Evolutionary conservation across 1,140 invertebrate species (phyloP), one percentile per base, ranked within the genome.

Genomic region (Drosophila truncata): DNA sequence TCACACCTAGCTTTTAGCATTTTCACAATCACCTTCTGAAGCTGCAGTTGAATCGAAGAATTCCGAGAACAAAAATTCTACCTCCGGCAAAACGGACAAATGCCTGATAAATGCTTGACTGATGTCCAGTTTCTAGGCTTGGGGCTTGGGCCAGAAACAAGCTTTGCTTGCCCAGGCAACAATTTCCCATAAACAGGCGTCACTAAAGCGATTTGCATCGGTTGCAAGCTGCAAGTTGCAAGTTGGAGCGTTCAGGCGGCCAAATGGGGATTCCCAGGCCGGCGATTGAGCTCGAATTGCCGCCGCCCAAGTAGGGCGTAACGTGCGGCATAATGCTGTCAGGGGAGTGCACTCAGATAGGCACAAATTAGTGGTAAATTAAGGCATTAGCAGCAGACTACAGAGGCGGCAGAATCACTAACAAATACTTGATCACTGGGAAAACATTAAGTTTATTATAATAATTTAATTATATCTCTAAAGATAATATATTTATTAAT

Each of bases 311-410:
- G 63, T 62, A 58, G 72, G 71, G 80, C 63, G 58, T 57, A 57
- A 55, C 78, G 59, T 69, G 65, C 41, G 78, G 52, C 70, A 60
- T 64, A 58, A 69, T 67, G 55, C 61, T 57, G 47, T 31, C 25
- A 41, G 54, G 47, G 35, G 33, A 35, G 46, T 44, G 72, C 8
- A 31, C 64, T 44, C 33, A 47, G 73, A 88, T 88, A 84, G 84
- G 85, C 85, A 54, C 78, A 85, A 88, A 88, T 90, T 88, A 81
- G 84, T 85, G 84, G 84, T 82, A 88, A 90, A 88, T 88, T 84
- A 90, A 88, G 81, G 81, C 66, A 90, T 90, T 66, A 61, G 54
- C 63, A 61, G 50, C 23, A n/a, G 11, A 16, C 41, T 13, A 20
- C 13, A n/a, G 42, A 62, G 23, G 52, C 37, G 16, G 18, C 9